A percentile compares a stretch with the other conserved stretches of the same genome.
Conservation (phyloP, 2,888 invertebrate species). For the Anthoptus insignis region DNA sequence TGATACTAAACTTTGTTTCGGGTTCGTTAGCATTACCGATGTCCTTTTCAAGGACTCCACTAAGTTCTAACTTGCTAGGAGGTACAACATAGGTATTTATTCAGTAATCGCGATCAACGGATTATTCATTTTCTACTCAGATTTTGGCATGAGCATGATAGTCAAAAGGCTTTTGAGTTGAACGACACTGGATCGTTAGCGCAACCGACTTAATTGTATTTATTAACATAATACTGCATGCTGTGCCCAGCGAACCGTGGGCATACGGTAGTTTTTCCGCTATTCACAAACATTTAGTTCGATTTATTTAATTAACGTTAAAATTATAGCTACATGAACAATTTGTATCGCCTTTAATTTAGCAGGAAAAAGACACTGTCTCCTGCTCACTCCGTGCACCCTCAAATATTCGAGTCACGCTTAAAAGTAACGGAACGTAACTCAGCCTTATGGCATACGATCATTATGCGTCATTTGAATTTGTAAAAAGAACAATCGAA, state of each 20-base stretch:
- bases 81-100: too few species aligned
- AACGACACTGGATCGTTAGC: constrained; percentile 68
- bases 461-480: constrained; percentile 10
- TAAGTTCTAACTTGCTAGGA: constrained; percentile 28
- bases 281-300: constrained; percentile 22
- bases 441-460: constrained; percentile 14
- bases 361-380: constrained; percentile 12
- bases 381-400: constrained; percentile 19
- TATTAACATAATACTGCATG: constrained; percentile 79
- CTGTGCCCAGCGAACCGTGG: constrained; percentile 69
- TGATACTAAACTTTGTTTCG: constrained; percentile 55
- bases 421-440: constrained; percentile 23
- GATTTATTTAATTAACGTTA: constrained; percentile 13
- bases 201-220: constrained; percentile 74
- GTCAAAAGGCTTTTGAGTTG: constrained; percentile 61
- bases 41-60: constrained; percentile 52
- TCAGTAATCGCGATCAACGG: too few species aligned
- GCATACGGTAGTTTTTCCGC: constrained; percentile 64
- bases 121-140: constrained; percentile 13
- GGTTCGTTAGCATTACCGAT: constrained; percentile 68
- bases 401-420: constrained; percentile 17
- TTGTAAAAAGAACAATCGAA: constrained; percentile 16
- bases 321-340: constrained; percentile 6
- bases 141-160: constrained; percentile 43
- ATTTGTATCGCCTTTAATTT: constrained; percentile 1